These are phyloP conservation scores for Amphimallon solstitiale DNA, from an alignment of 2,888 invertebrate species.

Conservation along the genomic window DNA sequence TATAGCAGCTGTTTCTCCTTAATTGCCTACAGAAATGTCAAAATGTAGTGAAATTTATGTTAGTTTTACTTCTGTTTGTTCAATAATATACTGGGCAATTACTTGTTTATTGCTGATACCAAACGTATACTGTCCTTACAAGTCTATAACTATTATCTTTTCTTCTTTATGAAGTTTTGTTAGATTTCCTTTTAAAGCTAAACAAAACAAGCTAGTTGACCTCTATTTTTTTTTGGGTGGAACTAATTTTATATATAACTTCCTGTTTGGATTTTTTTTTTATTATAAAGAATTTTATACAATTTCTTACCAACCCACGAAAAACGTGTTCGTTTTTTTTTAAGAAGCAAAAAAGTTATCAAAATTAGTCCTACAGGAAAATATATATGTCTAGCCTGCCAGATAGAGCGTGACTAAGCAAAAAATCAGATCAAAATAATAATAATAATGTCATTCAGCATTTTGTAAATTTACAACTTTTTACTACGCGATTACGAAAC, in stretches of 20 bases:
- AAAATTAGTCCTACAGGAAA: neutral
- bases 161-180: too few species aligned
- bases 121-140: neutral
- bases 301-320: neutral
- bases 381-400: neutral
- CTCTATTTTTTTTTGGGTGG: neutral
- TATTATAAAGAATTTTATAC: too few species aligned
- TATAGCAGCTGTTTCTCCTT: slow-evolving; percentile 41
- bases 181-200: too few species aligned
- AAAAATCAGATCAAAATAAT: neutral
- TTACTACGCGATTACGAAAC: neutral
- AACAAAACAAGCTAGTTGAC: too few species aligned
- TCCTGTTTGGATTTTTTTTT: too few species aligned
- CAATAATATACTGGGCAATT: slow-evolving; percentile 16
- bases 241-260: too few species aligned
- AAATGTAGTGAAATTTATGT: slow-evolving; percentile 44
- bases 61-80: slow-evolving; percentile 27
- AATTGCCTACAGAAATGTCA: slow-evolving; percentile 43
- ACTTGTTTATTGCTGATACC: neutral
- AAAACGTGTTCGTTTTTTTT: neutral
- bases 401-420: slow-evolving; percentile 7
- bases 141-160: neutral
- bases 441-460: slow-evolving; percentile 15
- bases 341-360: neutral
- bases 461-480: neutral